Evolutionary conservation across 2,797 vertebrate species (phyloP).

Genomic region (Eleutherodactylus coqui): DNA sequence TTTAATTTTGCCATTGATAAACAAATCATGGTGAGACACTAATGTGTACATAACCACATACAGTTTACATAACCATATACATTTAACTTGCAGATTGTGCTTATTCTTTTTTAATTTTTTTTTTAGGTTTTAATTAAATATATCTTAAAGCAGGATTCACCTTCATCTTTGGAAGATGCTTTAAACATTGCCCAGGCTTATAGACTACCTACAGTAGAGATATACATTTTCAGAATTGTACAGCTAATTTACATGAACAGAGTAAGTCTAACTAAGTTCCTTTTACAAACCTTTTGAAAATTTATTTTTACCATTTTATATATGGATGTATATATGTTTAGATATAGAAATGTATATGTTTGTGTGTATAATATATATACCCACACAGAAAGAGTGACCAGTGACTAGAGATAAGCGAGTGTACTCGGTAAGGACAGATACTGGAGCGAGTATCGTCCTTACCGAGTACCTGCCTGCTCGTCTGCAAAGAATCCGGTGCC

Average conservation of each 20-base stretch:
- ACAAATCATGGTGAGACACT: conserved; percentile 83
- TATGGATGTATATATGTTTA: too few relatives aligned
- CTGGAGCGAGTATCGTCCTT: too few relatives aligned
- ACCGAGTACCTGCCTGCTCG: too few relatives aligned
- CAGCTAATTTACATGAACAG: conserved; percentile 82
- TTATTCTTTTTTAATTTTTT: background rate
- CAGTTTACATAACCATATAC: background rate
- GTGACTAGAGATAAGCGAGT: too few relatives aligned
- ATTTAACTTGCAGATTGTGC: background rate
- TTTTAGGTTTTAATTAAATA: conserved; percentile 86
- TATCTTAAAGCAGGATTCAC: conserved; percentile 88
- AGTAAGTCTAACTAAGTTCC: conserved; percentile 72
- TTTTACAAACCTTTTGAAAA: background rate
- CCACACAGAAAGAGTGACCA: too few relatives aligned
- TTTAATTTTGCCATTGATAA: conserved; percentile 85
- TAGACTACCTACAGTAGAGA: conserved; percentile 82
- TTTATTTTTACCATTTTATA: too few relatives aligned
- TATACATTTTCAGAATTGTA: conserved; percentile 83
- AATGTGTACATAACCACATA: background rate
- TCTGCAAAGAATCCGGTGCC: too few relatives aligned
- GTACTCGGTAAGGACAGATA: too few relatives aligned
- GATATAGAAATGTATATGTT: too few relatives aligned
- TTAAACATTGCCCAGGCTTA: conserved; percentile 86
- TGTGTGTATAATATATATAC: too few relatives aligned
- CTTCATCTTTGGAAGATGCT: conserved; percentile 87